Conservation (phyloP, 2,797 vertebrate species). For the Esox masquinongy region DNA sequence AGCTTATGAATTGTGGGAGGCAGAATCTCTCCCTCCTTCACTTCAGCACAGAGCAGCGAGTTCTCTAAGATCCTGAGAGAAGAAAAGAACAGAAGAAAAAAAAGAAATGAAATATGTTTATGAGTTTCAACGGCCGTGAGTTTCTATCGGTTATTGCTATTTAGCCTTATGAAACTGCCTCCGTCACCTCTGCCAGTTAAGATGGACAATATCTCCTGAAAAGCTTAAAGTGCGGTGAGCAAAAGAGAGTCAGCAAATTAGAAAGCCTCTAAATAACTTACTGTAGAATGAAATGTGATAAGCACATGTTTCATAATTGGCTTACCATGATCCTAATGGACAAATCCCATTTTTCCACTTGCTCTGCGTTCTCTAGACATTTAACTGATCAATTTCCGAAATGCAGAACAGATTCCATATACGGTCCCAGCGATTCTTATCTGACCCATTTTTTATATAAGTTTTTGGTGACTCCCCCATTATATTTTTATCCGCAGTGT, state of each 20-base stretch:
- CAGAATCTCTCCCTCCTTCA: conserved; percentile 83
- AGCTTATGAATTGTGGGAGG: conserved; percentile 90
- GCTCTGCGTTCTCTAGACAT: neutral
- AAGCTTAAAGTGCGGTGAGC: conserved; percentile 12
- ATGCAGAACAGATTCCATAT: neutral
- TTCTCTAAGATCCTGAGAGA: conserved; percentile 75
- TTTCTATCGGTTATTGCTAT: conserved; percentile 23
- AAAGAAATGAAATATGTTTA: conserved; percentile 28
- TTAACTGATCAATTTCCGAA: neutral
- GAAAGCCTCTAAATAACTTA: conserved; percentile 31
- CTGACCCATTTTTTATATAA: neutral
- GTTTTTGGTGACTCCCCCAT: too few species aligned
- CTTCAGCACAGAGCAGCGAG: conserved; percentile 70
- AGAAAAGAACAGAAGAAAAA: conserved; percentile 10
- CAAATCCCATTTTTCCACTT: conserved; percentile 26
- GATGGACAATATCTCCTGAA: conserved; percentile 11
- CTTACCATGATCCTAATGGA: conserved; percentile 43
- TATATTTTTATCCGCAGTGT: too few species aligned
- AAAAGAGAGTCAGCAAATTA: conserved; percentile 40
- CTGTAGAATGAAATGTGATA: conserved; percentile 1
- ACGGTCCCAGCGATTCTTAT: conserved; percentile 23
- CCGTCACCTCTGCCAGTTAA: conserved; percentile 21
- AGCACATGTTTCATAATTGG: conserved; percentile 31
- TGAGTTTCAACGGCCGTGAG: conserved; percentile 23
- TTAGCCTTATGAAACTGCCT: conserved; percentile 12